These are phyloP conservation scores for Ernsta delagoae DNA, from an alignment of 2,888 invertebrate genomes.

Conservation along the genomic window DNA sequence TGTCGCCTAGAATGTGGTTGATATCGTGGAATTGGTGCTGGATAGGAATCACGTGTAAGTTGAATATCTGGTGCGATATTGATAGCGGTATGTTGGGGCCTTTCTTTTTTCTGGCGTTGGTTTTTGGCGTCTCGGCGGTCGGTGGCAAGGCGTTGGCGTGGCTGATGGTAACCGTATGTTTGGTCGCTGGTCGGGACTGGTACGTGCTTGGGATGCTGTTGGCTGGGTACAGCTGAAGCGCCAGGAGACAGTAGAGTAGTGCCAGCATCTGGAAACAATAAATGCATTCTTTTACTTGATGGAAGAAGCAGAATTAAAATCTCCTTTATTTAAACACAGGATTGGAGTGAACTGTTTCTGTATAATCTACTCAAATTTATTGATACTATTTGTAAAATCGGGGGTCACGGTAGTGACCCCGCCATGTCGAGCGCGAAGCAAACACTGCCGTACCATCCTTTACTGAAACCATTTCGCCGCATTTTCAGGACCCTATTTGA, in stretches of 20 bases:
- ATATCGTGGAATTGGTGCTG: conserved; percentile 51
- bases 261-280: conserved; percentile 61
- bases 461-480: no score
- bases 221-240: conserved; percentile 48
- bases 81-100: conserved; percentile 51
- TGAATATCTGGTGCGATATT: conserved; percentile 53
- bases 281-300: background rate
- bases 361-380: no score
- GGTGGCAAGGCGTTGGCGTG: conserved; percentile 40
- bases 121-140: conserved; percentile 37
- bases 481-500: no score
- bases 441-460: no score
- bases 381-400: no score
- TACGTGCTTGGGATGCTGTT: conserved; percentile 48
- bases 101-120: conserved; percentile 51
- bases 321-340: background rate
- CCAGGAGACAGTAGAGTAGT: conserved; percentile 49
- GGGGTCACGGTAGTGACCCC: no score
- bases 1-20: conserved; percentile 20
- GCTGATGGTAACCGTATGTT: conserved; percentile 38
- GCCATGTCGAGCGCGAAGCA: no score
- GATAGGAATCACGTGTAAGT: conserved; percentile 66
- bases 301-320: no score
- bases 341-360: background rate
- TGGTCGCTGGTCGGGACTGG: conserved; percentile 34